Conservation (phyloP, 2,888 invertebrate species). For the Conus canariensis region DNA sequence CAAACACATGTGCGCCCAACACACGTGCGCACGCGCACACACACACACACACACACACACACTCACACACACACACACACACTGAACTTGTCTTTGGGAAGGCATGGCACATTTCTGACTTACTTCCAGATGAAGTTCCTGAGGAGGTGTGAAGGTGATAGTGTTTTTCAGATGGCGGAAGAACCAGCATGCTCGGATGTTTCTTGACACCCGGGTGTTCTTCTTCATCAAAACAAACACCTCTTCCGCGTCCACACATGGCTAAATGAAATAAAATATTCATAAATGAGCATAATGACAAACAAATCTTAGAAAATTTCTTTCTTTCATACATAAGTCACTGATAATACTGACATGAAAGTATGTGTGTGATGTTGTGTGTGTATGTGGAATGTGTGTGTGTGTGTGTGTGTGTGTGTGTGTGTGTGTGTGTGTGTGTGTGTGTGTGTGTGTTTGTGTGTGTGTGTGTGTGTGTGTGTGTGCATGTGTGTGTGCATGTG, state of each 20-base stretch:
- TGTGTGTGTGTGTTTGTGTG: too few relatives aligned
- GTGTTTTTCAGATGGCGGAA: conserved; percentile 84
- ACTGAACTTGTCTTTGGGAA: neutral
- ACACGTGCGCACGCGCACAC: neutral
- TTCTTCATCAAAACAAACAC: conserved; percentile 76
- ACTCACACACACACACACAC: neutral
- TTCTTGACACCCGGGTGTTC: conserved; percentile 83
- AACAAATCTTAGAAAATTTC: too few relatives aligned
- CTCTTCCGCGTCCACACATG: conserved; percentile 85
- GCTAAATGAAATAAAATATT: neutral
- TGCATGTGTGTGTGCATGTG: too few relatives aligned
- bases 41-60: neutral
- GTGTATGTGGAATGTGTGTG: neutral
- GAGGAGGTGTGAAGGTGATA: conserved; percentile 80
- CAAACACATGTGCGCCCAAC: neutral
- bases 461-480: too few relatives aligned
- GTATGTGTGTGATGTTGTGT: too few relatives aligned
- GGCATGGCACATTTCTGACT: neutral
- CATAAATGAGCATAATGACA: neutral
- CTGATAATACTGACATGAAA: too few relatives aligned
- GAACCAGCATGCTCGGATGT: conserved; percentile 87
- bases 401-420: neutral
- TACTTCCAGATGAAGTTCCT: conserved; percentile 65
- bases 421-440: too few relatives aligned
- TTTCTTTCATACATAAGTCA: too few relatives aligned